A percentile compares a stretch with the other conserved stretches of the same genome.
Evolutionary conservation across 1,140 invertebrate genomes (phyloP).

Genomic region (Drosophila funebris): DNA sequence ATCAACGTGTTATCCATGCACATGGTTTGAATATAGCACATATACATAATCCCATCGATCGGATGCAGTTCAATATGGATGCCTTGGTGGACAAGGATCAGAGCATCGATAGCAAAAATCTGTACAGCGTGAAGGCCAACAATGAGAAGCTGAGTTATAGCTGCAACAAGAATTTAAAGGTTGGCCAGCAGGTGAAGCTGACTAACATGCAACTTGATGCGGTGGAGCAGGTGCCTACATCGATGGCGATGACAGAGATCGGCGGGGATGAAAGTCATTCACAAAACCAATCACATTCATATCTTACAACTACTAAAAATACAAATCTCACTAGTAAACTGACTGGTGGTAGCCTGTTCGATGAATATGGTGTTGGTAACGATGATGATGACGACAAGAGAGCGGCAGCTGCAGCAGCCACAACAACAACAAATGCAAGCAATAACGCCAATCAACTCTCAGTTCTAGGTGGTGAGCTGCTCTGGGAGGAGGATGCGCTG

Average conservation of each 20-base stretch:
- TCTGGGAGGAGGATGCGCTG: slow-evolving; percentile 92
- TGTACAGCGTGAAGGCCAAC: slow-evolving; percentile 88
- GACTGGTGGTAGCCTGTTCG: slow-evolving; percentile 65
- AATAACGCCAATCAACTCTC: slow-evolving; percentile 72
- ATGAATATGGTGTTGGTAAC: slow-evolving; percentile 41
- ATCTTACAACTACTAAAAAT: slow-evolving; percentile 71
- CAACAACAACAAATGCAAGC: slow-evolving; percentile 24
- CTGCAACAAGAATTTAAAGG: slow-evolving; percentile 68
- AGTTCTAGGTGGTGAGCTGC: slow-evolving; percentile 86
- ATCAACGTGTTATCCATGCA: slow-evolving; percentile 86
- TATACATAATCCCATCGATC: slow-evolving; percentile 91
- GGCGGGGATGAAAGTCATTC: slow-evolving; percentile 29
- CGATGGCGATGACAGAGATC: slow-evolving; percentile 30
- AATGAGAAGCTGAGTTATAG: slow-evolving; percentile 77
- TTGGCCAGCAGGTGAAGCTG: slow-evolving; percentile 44
- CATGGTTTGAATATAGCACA: slow-evolving; percentile 89
- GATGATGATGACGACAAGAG: slow-evolving; percentile 21
- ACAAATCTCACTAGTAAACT: slow-evolving; percentile 70
- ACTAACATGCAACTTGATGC: slow-evolving; percentile 43
- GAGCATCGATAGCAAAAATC: slow-evolving; percentile 90
- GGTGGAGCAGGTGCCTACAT: slow-evolving; percentile 18
- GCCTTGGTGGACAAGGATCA: slow-evolving; percentile 88
- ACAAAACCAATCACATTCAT: slow-evolving; percentile 69
- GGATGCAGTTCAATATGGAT: slow-evolving; percentile 84
- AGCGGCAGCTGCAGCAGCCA: not conserved